These are phyloP conservation scores for Nyctereutes procyonoides DNA, from an alignment of 2,113 vertebrate genomes.

Conservation along the genomic window DNA sequence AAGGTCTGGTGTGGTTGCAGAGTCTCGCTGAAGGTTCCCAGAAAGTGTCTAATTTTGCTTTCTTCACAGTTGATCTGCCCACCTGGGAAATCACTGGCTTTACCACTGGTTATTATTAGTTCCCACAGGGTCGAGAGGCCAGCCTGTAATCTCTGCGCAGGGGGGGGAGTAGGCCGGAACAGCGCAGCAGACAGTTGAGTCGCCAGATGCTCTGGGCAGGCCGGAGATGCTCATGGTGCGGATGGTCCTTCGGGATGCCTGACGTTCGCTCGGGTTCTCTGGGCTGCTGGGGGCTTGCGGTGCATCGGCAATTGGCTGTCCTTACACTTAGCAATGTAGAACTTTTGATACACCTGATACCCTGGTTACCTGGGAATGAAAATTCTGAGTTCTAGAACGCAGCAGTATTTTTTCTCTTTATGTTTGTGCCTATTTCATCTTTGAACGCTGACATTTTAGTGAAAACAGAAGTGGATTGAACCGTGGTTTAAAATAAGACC, in stretches of 20 bases:
- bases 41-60: background rate
- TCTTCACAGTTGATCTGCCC: background rate
- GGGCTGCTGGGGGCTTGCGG: background rate
- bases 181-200: background rate
- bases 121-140: background rate
- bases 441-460: background rate
- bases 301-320: background rate
- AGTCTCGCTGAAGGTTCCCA: background rate
- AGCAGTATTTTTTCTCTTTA: background rate
- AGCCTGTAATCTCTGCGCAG: background rate
- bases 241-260: background rate
- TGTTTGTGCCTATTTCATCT: background rate
- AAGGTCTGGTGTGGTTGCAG: background rate
- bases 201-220: background rate
- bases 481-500: background rate
- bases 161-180: slow-evolving; percentile 4
- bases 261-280: background rate
- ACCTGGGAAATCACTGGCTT: background rate
- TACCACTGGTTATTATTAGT: background rate
- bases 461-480: background rate
- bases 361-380: background rate
- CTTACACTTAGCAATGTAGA: background rate
- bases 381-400: background rate
- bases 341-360: background rate
- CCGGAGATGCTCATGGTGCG: background rate